Evolutionary conservation across 2,797 vertebrate genomes (phyloP).

Genomic region (Petrocephalus schoutedeni): DNA sequence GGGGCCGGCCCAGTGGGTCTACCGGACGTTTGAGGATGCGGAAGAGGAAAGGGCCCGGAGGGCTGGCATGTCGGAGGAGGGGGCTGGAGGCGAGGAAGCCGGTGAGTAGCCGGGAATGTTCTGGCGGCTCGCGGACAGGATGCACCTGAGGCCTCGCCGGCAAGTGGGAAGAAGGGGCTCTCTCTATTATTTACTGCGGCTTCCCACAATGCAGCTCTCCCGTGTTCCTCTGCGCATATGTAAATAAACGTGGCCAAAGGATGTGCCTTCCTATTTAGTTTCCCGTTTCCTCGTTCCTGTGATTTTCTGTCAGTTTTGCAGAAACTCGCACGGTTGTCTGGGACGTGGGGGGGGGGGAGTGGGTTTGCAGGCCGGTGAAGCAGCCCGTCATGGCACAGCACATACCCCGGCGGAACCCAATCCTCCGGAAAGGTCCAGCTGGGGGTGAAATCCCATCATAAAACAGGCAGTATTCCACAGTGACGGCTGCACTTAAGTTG

Average conservation of each 20-base stretch:
- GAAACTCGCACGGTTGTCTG: too few species aligned
- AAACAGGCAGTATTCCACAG: neutral
- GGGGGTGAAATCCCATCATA: neutral
- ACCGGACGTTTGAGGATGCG: constrained; percentile 82
- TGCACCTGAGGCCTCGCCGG: neutral
- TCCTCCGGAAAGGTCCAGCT: neutral
- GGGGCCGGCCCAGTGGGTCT: constrained; percentile 83
- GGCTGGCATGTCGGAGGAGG: constrained; percentile 54
- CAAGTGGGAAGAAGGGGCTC: neutral
- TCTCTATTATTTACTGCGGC: neutral
- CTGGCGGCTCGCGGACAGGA: neutral
- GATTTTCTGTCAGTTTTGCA: neutral
- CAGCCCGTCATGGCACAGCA: neutral
- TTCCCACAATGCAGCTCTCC: neutral
- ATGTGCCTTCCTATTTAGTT: neutral
- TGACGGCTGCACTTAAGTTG: neutral
- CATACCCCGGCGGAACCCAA: neutral
- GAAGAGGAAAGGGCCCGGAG: constrained; percentile 67
- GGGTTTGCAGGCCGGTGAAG: neutral
- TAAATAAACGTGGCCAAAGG: neutral
- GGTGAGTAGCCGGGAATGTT: constrained; percentile 54
- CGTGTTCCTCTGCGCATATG: neutral
- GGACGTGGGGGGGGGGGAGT: neutral
- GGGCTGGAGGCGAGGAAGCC: constrained; percentile 62
- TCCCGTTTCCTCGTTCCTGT: neutral